Conservation (phyloP, 37 sponge, comb jelly and placozoan genomes). For the Agelas oroides region DNA sequence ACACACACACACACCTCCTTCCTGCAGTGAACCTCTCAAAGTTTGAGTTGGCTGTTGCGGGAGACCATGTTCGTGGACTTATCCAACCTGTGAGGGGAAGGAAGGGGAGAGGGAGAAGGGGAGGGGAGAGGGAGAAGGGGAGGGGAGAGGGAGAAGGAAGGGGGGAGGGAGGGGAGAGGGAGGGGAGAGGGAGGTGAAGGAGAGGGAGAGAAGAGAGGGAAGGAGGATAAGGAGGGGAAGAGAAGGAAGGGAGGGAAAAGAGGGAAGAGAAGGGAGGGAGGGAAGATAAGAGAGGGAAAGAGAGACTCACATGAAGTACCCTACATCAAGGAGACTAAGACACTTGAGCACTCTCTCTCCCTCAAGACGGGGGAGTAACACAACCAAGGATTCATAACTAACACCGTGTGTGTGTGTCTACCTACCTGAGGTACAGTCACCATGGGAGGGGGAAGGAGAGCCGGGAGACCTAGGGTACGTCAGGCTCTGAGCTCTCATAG, state of each 20-base stretch:
- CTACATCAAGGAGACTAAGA: no score
- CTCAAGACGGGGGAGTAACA: no score
- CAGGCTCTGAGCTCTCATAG: conserved; percentile 38
- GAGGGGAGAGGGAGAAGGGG: conserved; percentile 5
- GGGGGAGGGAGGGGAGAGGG: background rate
- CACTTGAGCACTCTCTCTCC: no score
- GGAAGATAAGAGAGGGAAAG: background rate
- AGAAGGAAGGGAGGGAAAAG: conserved; percentile 47
- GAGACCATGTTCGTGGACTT: conserved; percentile 49
- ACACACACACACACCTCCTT: conserved; percentile 53
- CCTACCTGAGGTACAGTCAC: no score
- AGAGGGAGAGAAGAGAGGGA: conserved; percentile 16
- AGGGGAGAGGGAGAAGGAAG: background rate
- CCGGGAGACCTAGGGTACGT: conserved; percentile 40
- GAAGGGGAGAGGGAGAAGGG: no score
- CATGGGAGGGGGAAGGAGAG: conserved; percentile 36
- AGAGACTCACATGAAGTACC: conserved; percentile 5
- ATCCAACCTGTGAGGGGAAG: conserved; percentile 6
- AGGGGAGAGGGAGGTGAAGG: conserved; percentile 7
- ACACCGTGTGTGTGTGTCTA: no score
- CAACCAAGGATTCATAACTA: no score
- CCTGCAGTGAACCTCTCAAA: conserved; percentile 55
- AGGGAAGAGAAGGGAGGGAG: conserved; percentile 3
- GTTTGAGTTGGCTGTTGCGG: conserved; percentile 6
- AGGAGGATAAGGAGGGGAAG: conserved; percentile 21